These are phyloP conservation scores for Dinomys branickii DNA, from an alignment of 2,113 vertebrate species.

Conservation along the genomic window DNA sequence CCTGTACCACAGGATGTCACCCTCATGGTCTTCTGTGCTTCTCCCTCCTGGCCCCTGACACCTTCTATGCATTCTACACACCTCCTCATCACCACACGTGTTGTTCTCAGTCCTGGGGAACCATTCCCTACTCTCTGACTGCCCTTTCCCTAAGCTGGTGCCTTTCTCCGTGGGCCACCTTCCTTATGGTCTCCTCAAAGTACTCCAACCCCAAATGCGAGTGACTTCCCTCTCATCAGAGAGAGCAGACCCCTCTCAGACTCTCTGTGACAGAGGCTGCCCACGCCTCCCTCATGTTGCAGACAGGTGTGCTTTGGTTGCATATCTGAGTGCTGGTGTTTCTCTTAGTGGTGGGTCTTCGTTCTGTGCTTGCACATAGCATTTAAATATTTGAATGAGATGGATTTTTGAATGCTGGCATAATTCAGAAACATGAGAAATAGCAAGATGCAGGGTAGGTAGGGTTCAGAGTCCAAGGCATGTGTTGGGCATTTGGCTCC, in stretches of 20 bases:
- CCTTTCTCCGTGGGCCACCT: neutral
- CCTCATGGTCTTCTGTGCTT: neutral
- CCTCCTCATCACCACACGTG: too few relatives aligned
- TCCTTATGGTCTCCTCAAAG: neutral
- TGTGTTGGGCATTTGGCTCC: neutral
- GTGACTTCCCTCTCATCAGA: neutral
- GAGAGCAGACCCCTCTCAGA: neutral
- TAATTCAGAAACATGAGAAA: neutral
- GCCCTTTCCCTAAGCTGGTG: neutral
- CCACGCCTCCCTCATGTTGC: fast-evolving
- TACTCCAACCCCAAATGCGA: neutral
- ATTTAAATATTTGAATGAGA: neutral
- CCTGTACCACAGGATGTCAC: too few relatives aligned
- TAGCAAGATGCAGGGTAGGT: neutral
- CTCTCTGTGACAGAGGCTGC: neutral
- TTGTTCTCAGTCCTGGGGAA: neutral
- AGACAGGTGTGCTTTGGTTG: neutral
- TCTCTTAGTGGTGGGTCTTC: neutral
- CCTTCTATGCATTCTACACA: neutral
- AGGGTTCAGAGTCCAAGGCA: fast-evolving
- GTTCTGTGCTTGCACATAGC: neutral
- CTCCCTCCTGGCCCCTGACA: neutral
- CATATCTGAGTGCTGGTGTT: fast-evolving
- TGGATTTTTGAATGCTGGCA: neutral
- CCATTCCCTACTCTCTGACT: neutral